These are phyloP conservation scores for Tautogolabrus adspersus DNA, from an alignment of 2,113 vertebrate genomes.

Conservation along the genomic window DNA sequence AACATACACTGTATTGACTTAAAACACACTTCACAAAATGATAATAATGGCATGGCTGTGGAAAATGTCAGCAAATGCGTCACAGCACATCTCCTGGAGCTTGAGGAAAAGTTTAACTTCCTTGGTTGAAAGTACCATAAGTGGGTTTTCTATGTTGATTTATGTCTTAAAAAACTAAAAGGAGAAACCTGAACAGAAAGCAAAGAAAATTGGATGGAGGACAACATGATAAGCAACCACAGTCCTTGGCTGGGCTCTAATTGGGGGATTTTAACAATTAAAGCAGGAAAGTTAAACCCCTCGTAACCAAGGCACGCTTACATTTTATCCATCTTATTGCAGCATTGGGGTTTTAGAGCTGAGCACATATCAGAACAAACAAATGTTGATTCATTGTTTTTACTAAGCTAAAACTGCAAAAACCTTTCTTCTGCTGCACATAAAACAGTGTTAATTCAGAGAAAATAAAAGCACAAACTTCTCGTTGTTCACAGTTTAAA, in stretches of 20 bases:
- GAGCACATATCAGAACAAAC: conserved; percentile 16
- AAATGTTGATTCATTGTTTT: conserved; percentile 5
- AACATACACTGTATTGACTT: no score
- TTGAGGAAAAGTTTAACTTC: no score
- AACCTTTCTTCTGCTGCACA: conserved; percentile 6
- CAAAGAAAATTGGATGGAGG: neutral
- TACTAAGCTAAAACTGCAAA: neutral
- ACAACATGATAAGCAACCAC: neutral
- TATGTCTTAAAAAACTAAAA: no score
- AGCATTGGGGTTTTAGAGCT: conserved; percentile 1
- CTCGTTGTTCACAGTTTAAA: conserved; percentile 52
- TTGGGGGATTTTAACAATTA: conserved; percentile 2
- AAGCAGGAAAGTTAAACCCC: neutral
- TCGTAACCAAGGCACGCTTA: neutral
- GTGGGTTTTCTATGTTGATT: no score
- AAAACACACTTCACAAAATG: no score
- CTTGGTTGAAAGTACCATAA: no score
- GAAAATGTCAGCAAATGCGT: no score
- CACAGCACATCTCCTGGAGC: no score
- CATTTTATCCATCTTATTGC: conserved; percentile 17
- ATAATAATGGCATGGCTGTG: no score
- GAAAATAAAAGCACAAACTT: conserved; percentile 45
- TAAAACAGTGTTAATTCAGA: neutral
- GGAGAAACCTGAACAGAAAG: neutral
- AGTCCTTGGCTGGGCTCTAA: neutral